Evolutionary conservation across 2,113 vertebrate genomes (phyloP).

Genomic region (Leptobrachium leishanense): DNA sequence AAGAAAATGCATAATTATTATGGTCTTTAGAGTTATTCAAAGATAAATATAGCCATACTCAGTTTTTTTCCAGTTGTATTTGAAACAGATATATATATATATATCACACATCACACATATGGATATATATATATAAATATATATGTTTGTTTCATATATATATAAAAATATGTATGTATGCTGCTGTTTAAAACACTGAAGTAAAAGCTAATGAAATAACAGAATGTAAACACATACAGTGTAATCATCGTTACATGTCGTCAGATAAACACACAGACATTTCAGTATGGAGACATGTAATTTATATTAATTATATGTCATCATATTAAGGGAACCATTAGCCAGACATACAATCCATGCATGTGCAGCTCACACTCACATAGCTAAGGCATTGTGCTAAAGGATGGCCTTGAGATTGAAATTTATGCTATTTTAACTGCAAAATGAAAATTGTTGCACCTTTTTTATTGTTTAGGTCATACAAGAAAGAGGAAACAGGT

Average conservation of each 20-base stretch:
- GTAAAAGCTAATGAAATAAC: neutral
- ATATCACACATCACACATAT: too few relatives aligned
- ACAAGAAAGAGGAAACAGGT: constrained; percentile 70
- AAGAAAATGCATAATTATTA: too few relatives aligned
- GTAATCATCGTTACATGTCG: too few relatives aligned
- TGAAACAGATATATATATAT: neutral
- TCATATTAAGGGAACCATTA: neutral
- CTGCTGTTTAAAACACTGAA: too few relatives aligned
- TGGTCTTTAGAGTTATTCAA: too few relatives aligned
- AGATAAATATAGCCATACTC: too few relatives aligned
- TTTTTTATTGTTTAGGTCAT: neutral
- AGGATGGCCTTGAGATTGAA: neutral
- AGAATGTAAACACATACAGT: neutral
- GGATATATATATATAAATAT: neutral
- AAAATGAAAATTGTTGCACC: neutral
- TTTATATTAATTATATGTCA: neutral
- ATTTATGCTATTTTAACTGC: neutral
- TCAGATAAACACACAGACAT: neutral
- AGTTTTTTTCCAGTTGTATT: too few relatives aligned
- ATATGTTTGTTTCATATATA: too few relatives aligned
- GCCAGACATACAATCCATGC: neutral
- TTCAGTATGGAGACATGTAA: neutral
- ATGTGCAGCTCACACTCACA: neutral
- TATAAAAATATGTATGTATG: too few relatives aligned
- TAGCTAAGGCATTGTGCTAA: neutral